Percentiles rank a stretch among this genome's conserved stretches.
Conservation (phyloP, 2,888 invertebrate species). For the Acanthosepion lycidas region DNA sequence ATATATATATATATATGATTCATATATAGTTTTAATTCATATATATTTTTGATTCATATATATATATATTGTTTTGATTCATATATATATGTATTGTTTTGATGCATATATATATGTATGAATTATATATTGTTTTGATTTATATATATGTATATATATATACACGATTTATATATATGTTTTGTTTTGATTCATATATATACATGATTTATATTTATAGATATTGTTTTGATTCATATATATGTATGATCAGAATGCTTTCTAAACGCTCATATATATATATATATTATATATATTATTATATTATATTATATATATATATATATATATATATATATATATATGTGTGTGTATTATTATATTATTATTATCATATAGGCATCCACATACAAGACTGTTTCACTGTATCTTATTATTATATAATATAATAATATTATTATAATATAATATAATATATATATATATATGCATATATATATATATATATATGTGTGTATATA, state of each 20-base stretch:
- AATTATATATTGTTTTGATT: neutral
- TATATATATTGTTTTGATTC: neutral
- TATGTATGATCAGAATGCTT: neutral
- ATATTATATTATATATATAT: neutral
- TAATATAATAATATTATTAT: too few relatives aligned
- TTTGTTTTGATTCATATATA: neutral
- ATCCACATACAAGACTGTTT: too few relatives aligned
- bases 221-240: neutral
- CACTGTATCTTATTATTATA: neutral
- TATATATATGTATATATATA: slow-evolving; percentile 35
- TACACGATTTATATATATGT: neutral
- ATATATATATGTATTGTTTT: slow-evolving; percentile 38
- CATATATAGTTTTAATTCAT: neutral
- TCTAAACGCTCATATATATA: neutral
- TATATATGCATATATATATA: neutral
- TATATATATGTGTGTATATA: too few relatives aligned
- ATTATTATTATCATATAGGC: too few relatives aligned
- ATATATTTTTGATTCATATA: neutral
- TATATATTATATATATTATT: too few relatives aligned
- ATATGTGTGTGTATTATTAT: too few relatives aligned
- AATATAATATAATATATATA: too few relatives aligned
- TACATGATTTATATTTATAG: neutral
- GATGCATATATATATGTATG: neutral
- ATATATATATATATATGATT: neutral
- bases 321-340: too few relatives aligned